These are phyloP conservation scores for Aleiodes leptofemur DNA, from an alignment of 2,888 invertebrate genomes.

Conservation along the genomic window DNA sequence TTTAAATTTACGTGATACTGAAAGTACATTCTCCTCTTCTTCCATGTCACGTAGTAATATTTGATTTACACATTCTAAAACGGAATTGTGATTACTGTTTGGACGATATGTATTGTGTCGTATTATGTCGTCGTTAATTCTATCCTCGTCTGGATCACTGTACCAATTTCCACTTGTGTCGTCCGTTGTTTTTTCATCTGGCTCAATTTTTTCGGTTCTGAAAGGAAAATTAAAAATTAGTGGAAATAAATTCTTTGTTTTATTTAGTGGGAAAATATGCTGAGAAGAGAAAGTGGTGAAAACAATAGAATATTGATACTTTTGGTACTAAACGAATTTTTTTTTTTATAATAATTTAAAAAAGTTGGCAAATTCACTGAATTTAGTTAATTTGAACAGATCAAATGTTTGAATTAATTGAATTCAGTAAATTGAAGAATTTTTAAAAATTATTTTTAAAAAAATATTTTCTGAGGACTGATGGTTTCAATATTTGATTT, in stretches of 20 bases:
- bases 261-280: too few relatives aligned
- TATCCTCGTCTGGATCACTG: slow-evolving; percentile 86
- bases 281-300: too few relatives aligned
- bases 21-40: slow-evolving; percentile 73
- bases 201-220: slow-evolving; percentile 62
- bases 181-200: slow-evolving; percentile 65
- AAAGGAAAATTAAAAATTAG: slow-evolving; percentile 2
- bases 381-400: too few relatives aligned
- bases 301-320: too few relatives aligned
- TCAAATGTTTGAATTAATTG: too few relatives aligned
- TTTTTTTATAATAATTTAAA: too few relatives aligned
- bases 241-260: neutral
- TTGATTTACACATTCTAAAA: slow-evolving; percentile 90
- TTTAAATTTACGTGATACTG: slow-evolving; percentile 72
- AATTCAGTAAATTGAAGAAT: too few relatives aligned
- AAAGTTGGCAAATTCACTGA: too few relatives aligned
- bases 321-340: too few relatives aligned
- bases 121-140: slow-evolving; percentile 78
- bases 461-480: too few relatives aligned
- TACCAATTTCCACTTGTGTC: slow-evolving; percentile 87
- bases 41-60: slow-evolving; percentile 86
- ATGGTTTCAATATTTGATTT: too few relatives aligned
- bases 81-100: slow-evolving; percentile 87
- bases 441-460: too few relatives aligned
- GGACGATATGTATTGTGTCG: slow-evolving; percentile 70